These are phyloP conservation scores for Meliscaeva auricollis DNA, from an alignment of 2,888 invertebrate genomes.

Conservation along the genomic window DNA sequence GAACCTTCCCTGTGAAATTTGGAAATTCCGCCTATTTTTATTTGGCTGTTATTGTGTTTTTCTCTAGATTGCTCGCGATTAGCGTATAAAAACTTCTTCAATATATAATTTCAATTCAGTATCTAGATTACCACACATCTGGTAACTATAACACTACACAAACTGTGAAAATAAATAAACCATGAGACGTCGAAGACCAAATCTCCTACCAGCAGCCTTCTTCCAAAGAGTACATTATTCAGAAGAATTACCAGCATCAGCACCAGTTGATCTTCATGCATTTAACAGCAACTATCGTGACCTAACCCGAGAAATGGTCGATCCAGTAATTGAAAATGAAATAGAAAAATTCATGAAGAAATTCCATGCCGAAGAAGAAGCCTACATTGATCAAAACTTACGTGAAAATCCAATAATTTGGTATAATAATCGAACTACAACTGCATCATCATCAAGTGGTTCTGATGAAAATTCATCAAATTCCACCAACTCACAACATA, in stretches of 20 bases:
- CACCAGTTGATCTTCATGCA: conserved; percentile 27
- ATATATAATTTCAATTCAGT: background rate
- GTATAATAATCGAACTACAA: conserved; percentile 74
- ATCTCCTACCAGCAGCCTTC: background rate
- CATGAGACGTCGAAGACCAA: conserved; percentile 1
- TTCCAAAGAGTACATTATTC: conserved; percentile 7
- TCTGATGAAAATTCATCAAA: conserved; percentile 30
- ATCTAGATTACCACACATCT: background rate
- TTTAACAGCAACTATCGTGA: background rate
- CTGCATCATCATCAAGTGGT: too few species aligned
- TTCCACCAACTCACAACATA: conserved; percentile 81
- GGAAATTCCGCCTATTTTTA: background rate
- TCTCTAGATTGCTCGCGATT: background rate
- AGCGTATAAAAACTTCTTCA: background rate
- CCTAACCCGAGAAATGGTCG: conserved; percentile 63
- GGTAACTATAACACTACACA: background rate
- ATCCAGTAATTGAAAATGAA: conserved; percentile 79
- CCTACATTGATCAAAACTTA: conserved; percentile 80
- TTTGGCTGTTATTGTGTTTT: background rate
- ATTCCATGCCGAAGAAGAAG: conserved; percentile 79
- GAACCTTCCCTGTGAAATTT: background rate
- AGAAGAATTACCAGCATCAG: background rate
- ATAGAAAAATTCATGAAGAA: conserved; percentile 79
- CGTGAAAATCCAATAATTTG: conserved; percentile 81
- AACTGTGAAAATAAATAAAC: too few species aligned